Evolutionary conservation across 2,797 vertebrate species (phyloP), one percentile per base, ranked within the genome.

Genomic region (Mallotus villosus): DNA sequence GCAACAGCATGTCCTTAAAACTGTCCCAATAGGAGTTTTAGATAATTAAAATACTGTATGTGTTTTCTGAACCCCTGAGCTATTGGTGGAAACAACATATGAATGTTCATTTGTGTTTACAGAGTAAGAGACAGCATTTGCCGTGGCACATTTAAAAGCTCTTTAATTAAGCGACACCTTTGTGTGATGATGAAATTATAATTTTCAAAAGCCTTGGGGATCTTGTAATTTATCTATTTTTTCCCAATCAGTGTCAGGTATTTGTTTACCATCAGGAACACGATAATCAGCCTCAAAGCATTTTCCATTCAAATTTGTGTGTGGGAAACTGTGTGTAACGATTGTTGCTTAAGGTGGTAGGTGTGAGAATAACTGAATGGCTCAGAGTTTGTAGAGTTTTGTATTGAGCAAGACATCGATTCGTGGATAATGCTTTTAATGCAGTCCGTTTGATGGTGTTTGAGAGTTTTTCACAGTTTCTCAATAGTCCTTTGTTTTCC

Each of bases 241-340:
- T 63, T 19, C 27, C 22, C 17, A 24, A 1, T 21, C 6, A 60
- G 22, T 60, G 22, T 60, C 25, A 12, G 11, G 2, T 27, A 61
- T 61, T 41, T 41, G 37, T 41, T 14, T 41, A 41, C 5, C 37
- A 41, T 41, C 37, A 25, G 14, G n/a, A 17, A 61, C 59, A 29
- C 14, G 27, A 25, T 25, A 61, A 61, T 61, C 60, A 32, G 32
- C 32, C 61, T 34, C 24, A 34, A 34, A 63, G 17, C 25, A 5
- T 63, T 63, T 32, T 32, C 61, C 32, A 25, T 16, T 16, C 3
- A 60, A 16, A 24, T 60, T 17, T 24, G 24, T 60, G 58, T 60
- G 58, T 60, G 58, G 58, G 58, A 27, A 60, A 60, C 22, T 60
- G 58, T 32, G 29, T 63, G 27, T 63, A 29, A n/a, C 17, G 61